Percentiles rank a stretch among this genome's conserved stretches.
These are phyloP conservation scores for Cetoscarus ocellatus DNA, from an alignment of 2,797 vertebrate genomes.

Conservation along the genomic window DNA sequence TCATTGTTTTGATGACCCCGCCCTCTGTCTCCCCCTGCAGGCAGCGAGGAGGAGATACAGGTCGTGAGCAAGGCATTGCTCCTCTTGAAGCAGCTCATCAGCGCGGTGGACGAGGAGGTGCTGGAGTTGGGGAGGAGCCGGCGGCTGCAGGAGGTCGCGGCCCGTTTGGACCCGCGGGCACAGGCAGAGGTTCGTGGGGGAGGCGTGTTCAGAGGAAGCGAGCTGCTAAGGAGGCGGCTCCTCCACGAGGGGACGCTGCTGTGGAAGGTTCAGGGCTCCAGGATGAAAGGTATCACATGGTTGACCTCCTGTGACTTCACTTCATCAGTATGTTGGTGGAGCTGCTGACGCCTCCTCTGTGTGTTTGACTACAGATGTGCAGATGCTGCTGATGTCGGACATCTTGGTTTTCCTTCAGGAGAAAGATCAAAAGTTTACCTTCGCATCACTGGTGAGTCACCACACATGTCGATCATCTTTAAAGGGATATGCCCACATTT, in stretches of 20 bases:
- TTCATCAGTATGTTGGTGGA: neutral
- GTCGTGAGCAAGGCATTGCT: constrained; percentile 79
- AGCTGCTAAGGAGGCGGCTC: constrained; percentile 89
- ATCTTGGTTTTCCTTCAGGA: constrained; percentile 80
- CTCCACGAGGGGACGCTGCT: constrained; percentile 90
- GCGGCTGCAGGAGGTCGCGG: constrained; percentile 90
- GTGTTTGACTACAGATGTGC: constrained; percentile 83
- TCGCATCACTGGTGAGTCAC: constrained; percentile 89
- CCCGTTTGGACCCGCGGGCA: constrained; percentile 87
- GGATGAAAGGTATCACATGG: constrained; percentile 89
- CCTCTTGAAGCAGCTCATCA: constrained; percentile 88
- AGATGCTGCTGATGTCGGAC: constrained; percentile 89
- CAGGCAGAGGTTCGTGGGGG: constrained; percentile 80
- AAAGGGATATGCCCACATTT: too few species aligned
- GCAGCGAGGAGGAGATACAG: constrained; percentile 85
- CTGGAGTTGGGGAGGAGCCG: constrained; percentile 88
- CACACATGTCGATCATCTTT: too few species aligned
- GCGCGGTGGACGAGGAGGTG: constrained; percentile 88
- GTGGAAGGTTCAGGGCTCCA: constrained; percentile 89
- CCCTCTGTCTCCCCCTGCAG: constrained; percentile 63
- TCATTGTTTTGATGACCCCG: neutral
- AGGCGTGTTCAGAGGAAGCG: constrained; percentile 87
- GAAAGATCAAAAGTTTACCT: constrained; percentile 95
- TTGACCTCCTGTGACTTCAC: neutral
- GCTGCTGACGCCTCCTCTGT: neutral